phyloP scores from a whole-genome alignment of 1,140 invertebrate genomes.

The Andricus grossulariae region DNA sequence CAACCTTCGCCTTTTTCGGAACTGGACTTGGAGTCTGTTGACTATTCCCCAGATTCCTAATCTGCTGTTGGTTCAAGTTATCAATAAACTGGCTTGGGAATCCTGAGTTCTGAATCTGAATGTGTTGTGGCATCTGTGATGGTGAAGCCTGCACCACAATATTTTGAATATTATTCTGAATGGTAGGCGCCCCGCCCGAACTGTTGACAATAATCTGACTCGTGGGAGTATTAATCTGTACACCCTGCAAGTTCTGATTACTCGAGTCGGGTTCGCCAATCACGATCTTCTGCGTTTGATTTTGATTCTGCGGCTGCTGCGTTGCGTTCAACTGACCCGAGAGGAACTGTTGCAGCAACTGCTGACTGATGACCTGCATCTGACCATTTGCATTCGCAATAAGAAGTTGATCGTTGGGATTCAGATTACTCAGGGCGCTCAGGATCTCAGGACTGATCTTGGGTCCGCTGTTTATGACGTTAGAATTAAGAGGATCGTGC shows the following conservation, averaged over 20 bases:
- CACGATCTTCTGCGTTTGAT: slow-evolving; percentile 70
- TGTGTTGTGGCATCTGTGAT: slow-evolving; percentile 72
- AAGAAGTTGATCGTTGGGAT: slow-evolving; percentile 72
- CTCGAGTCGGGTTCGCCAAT: slow-evolving; percentile 70
- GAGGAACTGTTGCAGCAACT: slow-evolving; percentile 70
- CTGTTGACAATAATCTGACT: slow-evolving; percentile 75
- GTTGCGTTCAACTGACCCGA: slow-evolving; percentile 67
- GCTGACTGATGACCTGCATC: slow-evolving; percentile 74
- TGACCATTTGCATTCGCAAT: slow-evolving; percentile 74
- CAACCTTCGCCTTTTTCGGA: slow-evolving; percentile 69
- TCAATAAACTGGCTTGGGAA: slow-evolving; percentile 74
- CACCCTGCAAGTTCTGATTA: slow-evolving; percentile 69
- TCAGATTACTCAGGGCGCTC: slow-evolving; percentile 72
- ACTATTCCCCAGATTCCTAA: slow-evolving; percentile 65
- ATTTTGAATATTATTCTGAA: slow-evolving; percentile 75
- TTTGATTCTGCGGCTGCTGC: slow-evolving; percentile 44
- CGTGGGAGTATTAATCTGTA: slow-evolving; percentile 74
- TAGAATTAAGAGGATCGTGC: slow-evolving; percentile 58
- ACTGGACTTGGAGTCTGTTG: slow-evolving; percentile 52
- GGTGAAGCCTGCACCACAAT: slow-evolving; percentile 73
- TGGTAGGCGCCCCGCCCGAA: slow-evolving; percentile 73
- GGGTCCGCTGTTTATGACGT: slow-evolving; percentile 70
- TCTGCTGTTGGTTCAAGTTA: slow-evolving; percentile 74
- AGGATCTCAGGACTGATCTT: slow-evolving; percentile 73
- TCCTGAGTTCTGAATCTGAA: slow-evolving; percentile 73